These are phyloP conservation scores for Megalops cyprinoides DNA, from an alignment of 2,797 vertebrate genomes.

Conservation along the genomic window DNA sequence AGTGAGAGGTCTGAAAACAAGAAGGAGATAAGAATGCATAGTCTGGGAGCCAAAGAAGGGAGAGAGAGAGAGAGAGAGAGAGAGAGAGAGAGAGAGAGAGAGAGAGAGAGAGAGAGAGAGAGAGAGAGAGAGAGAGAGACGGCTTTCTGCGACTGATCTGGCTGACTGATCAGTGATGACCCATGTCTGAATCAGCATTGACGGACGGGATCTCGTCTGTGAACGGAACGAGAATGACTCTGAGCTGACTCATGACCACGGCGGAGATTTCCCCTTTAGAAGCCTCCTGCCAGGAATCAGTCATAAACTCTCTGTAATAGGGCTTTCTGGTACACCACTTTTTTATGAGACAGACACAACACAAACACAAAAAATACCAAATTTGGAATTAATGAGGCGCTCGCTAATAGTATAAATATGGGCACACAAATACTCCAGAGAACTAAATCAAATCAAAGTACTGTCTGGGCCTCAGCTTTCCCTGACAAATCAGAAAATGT, in stretches of 20 bases:
- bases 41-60: too few relatives aligned
- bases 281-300: conserved; percentile 16
- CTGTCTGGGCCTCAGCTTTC: too few relatives aligned
- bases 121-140: not conserved
- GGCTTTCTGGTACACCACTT: not conserved
- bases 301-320: conserved; percentile 17
- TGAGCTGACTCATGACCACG: conserved; percentile 57
- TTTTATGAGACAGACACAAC: not conserved
- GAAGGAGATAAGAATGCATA: not conserved
- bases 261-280: conserved; percentile 48
- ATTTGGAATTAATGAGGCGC: not conserved
- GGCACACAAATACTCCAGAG: not conserved
- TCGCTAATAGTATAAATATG: not conserved
- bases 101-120: not conserved
- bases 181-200: conserved; percentile 4
- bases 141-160: not conserved
- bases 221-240: not conserved
- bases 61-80: not conserved
- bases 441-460: too few relatives aligned
- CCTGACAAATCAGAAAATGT: conserved; percentile 13
- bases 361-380: not conserved
- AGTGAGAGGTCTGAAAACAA: not conserved
- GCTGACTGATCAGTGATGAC: conserved; percentile 15
- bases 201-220: not conserved
- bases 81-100: not conserved